These are phyloP conservation scores for Eutolmus rufibarbis DNA, from an alignment of 2,888 invertebrate species.

Conservation along the genomic window DNA sequence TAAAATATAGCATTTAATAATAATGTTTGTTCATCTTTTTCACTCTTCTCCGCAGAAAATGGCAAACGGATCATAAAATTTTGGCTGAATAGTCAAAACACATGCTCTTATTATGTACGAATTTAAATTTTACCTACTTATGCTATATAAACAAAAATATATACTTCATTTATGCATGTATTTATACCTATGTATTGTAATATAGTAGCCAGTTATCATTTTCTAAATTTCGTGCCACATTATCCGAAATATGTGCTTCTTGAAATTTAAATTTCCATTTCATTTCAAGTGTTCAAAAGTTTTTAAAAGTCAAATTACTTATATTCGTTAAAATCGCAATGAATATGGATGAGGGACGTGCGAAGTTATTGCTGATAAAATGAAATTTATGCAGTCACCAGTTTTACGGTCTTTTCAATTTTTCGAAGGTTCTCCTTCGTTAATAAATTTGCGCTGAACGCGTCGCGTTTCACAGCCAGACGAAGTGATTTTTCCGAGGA, in stretches of 20 bases:
- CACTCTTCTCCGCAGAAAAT: no score
- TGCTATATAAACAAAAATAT: no score
- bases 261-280: background rate
- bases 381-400: background rate
- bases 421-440: background rate
- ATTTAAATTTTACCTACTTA: no score
- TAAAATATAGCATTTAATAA: no score
- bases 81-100: no score
- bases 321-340: background rate
- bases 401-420: background rate
- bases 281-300: background rate
- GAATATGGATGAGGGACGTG: background rate
- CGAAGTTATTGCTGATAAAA: background rate
- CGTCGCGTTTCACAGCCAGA: background rate
- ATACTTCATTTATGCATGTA: no score
- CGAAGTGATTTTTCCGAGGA: background rate
- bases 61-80: no score
- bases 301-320: background rate
- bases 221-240: background rate
- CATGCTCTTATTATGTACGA: no score
- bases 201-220: background rate
- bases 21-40: no score
- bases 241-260: background rate
- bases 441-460: background rate
- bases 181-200: no score